These are phyloP conservation scores for Drosophila anceps DNA, from an alignment of 2,888 invertebrate genomes.

Conservation along the genomic window DNA sequence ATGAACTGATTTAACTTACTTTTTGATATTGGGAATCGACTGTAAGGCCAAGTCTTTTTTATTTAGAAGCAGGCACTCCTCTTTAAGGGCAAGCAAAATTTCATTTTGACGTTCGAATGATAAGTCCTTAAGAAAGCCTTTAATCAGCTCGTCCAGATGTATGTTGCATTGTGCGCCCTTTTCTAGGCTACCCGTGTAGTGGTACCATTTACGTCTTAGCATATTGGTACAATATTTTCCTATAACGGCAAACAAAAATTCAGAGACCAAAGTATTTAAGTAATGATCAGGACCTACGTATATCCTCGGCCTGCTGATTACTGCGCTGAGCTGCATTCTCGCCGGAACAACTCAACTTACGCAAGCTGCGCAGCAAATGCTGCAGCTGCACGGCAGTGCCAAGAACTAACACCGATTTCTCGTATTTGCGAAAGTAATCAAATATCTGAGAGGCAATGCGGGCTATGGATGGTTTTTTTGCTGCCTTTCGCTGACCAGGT, in stretches of 20 bases:
- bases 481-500: slow-evolving; percentile 25
- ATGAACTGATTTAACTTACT: slow-evolving; percentile 75
- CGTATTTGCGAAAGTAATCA: slow-evolving; percentile 68
- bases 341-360: slow-evolving; percentile 61
- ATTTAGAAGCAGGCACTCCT: slow-evolving; percentile 87
- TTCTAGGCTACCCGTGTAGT: slow-evolving; percentile 87
- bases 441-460: slow-evolving; percentile 71
- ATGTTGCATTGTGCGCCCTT: slow-evolving; percentile 89
- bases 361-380: slow-evolving; percentile 73
- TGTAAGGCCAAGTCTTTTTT: slow-evolving; percentile 87
- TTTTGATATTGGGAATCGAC: slow-evolving; percentile 89
- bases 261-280: background rate
- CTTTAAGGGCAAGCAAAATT: slow-evolving; percentile 86
- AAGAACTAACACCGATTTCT: slow-evolving; percentile 74
- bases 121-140: slow-evolving; percentile 88
- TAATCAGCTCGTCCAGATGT: slow-evolving; percentile 88
- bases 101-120: slow-evolving; percentile 87
- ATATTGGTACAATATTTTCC: slow-evolving; percentile 86
- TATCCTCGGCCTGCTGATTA: slow-evolving; percentile 65
- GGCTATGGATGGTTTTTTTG: slow-evolving; percentile 33
- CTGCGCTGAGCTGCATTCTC: slow-evolving; percentile 41
- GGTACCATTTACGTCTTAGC: slow-evolving; percentile 90
- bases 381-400: slow-evolving; percentile 83
- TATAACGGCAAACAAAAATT: slow-evolving; percentile 30
- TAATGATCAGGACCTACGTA: slow-evolving; percentile 66